Percentiles rank a stretch among this genome's conserved stretches.
phyloP scores from a whole-genome alignment of 2,113 vertebrate genomes.

The Arothron firmamentum region DNA sequence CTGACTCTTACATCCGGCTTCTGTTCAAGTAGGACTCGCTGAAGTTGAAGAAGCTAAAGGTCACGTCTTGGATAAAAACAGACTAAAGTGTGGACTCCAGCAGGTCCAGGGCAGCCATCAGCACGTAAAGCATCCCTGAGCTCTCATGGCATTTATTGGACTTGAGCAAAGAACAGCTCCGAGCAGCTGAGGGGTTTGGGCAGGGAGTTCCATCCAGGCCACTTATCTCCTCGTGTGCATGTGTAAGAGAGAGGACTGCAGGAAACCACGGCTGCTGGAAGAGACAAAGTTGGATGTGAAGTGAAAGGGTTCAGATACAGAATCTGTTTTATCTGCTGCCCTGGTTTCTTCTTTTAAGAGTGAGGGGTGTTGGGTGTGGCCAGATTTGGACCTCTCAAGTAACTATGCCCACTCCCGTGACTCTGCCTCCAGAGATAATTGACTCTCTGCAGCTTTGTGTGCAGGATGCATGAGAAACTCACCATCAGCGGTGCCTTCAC shows the following conservation, averaged over 20 bases:
- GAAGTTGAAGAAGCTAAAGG: slow-evolving; percentile 6
- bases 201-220: slow-evolving; percentile 43
- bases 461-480: slow-evolving; percentile 18
- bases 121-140: slow-evolving; percentile 41
- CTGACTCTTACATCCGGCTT: neutral
- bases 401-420: slow-evolving; percentile 47
- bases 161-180: slow-evolving; percentile 11
- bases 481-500: slow-evolving; percentile 5
- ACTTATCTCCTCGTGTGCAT: slow-evolving; percentile 16
- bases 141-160: slow-evolving; percentile 5
- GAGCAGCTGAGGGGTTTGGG: slow-evolving; percentile 22
- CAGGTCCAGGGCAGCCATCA: slow-evolving; percentile 43
- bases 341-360: slow-evolving; percentile 14
- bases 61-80: slow-evolving; percentile 28
- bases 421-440: slow-evolving; percentile 44
- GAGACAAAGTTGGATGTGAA: neutral
- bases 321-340: slow-evolving; percentile 27
- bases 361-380: slow-evolving; percentile 31
- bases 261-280: neutral
- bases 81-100: slow-evolving; percentile 20
- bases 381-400: slow-evolving; percentile 28
- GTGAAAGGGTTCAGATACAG: neutral
- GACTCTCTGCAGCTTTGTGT: slow-evolving; percentile 43
- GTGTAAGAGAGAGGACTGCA: slow-evolving; percentile 4
- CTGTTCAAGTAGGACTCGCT: neutral